Conservation (phyloP, 2,113 vertebrate genomes). For the Prolemur simus region DNA sequence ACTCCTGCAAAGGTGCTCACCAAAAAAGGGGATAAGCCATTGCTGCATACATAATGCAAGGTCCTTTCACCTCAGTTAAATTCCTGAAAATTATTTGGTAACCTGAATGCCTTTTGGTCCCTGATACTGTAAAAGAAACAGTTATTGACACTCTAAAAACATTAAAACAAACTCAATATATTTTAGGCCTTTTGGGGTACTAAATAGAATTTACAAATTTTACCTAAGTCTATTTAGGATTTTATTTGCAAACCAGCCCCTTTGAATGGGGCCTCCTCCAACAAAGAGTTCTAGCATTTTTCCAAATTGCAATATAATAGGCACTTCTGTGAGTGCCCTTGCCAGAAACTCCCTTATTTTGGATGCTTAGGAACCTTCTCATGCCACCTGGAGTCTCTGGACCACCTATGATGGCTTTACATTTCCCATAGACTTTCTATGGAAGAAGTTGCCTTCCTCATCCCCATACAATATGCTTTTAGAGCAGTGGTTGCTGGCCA, state of each 20-base stretch:
- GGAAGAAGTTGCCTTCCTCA: neutral
- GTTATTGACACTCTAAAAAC: neutral
- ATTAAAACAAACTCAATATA: neutral
- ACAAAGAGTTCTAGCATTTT: neutral
- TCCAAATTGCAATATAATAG: neutral
- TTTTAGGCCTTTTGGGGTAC: neutral
- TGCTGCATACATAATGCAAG: neutral
- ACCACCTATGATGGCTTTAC: neutral
- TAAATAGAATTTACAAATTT: neutral
- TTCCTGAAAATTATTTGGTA: neutral
- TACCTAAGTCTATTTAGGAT: neutral
- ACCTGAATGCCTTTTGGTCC: neutral
- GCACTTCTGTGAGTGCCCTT: fast-evolving
- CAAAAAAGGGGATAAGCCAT: neutral
- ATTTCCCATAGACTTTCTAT: neutral
- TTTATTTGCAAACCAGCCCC: neutral
- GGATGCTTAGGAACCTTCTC: neutral
- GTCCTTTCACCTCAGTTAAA: neutral
- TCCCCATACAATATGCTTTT: neutral
- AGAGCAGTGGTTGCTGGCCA: neutral
- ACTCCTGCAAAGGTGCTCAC: neutral
- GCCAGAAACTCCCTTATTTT: neutral
- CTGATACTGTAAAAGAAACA: neutral
- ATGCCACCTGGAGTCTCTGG: neutral
- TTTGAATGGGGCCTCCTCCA: neutral